Conservation (phyloP, 2,113 vertebrate genomes). For the Hemicordylus capensis region DNA sequence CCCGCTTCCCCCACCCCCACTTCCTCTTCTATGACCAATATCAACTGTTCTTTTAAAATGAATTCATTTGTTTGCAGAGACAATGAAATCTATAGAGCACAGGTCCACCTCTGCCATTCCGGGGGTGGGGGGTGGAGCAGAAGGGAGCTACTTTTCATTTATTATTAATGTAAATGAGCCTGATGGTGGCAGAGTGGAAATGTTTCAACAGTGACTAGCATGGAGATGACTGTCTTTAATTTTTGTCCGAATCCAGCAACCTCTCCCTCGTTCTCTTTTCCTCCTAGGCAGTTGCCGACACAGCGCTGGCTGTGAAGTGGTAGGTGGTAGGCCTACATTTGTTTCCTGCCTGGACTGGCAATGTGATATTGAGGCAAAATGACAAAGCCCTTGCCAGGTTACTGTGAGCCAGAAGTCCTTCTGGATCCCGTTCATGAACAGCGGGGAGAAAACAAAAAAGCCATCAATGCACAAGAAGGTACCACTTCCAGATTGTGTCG, state of each 20-base stretch:
- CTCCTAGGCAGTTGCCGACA: not conserved
- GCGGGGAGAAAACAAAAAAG: not conserved
- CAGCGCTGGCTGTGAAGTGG: not conserved
- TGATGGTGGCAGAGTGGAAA: conserved; percentile 69
- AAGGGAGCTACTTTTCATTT: conserved; percentile 63
- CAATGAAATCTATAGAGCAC: not conserved
- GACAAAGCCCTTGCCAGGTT: not conserved
- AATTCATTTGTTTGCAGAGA: conserved; percentile 66
- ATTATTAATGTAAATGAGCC: conserved; percentile 76
- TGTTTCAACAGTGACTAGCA: conserved; percentile 47
- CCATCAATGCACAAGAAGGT: conserved; percentile 10
- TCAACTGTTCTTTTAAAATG: conserved; percentile 67
- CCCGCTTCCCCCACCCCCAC: conserved; percentile 19
- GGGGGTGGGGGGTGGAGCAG: too few relatives aligned
- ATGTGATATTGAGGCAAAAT: fast-evolving
- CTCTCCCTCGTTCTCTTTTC: not conserved
- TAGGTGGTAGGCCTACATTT: fast-evolving
- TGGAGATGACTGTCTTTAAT: conserved; percentile 76
- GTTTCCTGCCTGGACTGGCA: not conserved
- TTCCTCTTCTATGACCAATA: not conserved
- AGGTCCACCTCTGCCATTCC: conserved; percentile 25
- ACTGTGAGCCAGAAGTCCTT: conserved; percentile 21
- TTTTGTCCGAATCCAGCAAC: not conserved
- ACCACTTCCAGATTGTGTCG: conserved; percentile 42
- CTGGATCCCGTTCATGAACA: conserved; percentile 32